These are phyloP conservation scores for Zingel zingel DNA, from an alignment of 2,113 vertebrate genomes.

Conservation along the genomic window DNA sequence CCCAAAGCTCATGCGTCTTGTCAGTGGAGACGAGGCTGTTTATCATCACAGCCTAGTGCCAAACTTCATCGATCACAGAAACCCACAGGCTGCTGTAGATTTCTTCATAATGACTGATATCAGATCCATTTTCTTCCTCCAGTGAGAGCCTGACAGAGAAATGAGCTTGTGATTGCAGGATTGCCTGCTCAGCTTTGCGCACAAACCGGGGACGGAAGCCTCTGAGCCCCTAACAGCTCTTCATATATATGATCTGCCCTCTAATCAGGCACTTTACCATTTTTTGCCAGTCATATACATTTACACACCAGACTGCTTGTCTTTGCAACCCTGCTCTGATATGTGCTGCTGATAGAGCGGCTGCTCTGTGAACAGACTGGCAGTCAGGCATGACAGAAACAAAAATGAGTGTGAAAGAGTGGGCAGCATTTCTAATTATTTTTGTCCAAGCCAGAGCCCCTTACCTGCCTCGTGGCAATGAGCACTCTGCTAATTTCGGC, in stretches of 20 bases:
- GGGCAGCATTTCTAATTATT: conserved; percentile 19
- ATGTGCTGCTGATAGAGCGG: conserved; percentile 18
- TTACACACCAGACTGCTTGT: neutral
- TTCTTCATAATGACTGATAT: conserved; percentile 15
- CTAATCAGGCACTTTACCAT: neutral
- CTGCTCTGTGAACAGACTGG: neutral
- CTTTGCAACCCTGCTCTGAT: neutral
- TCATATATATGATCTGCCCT: conserved; percentile 1
- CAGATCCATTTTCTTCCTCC: conserved; percentile 12
- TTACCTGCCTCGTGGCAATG: neutral
- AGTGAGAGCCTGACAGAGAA: conserved; percentile 5
- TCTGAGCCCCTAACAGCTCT: neutral
- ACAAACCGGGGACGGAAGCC: neutral
- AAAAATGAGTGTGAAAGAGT: neutral
- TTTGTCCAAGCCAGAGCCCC: neutral
- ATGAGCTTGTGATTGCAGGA: conserved; percentile 7
- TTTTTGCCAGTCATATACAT: neutral
- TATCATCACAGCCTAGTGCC: neutral
- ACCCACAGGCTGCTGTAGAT: neutral
- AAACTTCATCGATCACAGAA: conserved; percentile 2
- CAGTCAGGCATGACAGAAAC: neutral
- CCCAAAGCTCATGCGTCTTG: neutral
- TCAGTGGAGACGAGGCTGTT: conserved; percentile 10
- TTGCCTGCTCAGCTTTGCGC: neutral
- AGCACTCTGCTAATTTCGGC: conserved; percentile 52